phyloP scores from a whole-genome alignment of 2,888 invertebrate species.

The Tinea trinotella region DNA sequence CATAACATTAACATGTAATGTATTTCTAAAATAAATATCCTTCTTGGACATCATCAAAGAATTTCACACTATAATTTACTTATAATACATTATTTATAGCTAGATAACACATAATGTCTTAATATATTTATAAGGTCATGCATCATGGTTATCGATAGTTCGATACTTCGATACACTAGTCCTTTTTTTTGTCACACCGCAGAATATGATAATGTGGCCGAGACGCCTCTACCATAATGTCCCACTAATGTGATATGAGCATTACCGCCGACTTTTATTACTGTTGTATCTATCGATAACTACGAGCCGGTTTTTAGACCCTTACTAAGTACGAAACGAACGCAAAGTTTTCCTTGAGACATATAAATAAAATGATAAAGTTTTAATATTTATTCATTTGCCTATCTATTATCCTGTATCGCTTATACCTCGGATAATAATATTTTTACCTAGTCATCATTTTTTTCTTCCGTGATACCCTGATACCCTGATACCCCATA shows the following conservation, averaged over 20 bases:
- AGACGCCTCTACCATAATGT: neutral
- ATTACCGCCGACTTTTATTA: constrained; percentile 33
- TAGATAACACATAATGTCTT: neutral
- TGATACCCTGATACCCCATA: no score
- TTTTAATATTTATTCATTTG: no score
- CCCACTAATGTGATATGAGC: constrained; percentile 21
- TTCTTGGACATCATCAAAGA: no score
- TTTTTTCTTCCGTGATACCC: no score
- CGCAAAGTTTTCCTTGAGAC: no score
- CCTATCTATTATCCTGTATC: no score
- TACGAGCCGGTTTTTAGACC: neutral
- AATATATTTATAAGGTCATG: neutral
- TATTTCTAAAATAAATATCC: no score
- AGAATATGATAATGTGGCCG: constrained; percentile 5
- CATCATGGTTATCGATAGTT: neutral
- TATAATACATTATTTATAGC: neutral
- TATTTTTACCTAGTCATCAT: no score
- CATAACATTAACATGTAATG: no score
- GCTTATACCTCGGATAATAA: no score
- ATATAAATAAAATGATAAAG: no score
- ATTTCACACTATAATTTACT: neutral
- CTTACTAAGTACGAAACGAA: no score
- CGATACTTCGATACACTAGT: neutral
- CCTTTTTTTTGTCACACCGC: neutral
- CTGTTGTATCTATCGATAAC: constrained; percentile 33